These are phyloP conservation scores for Petrosia ficiformis DNA, from an alignment of 37 sponge, comb jelly and placozoan species.

Conservation along the genomic window DNA sequence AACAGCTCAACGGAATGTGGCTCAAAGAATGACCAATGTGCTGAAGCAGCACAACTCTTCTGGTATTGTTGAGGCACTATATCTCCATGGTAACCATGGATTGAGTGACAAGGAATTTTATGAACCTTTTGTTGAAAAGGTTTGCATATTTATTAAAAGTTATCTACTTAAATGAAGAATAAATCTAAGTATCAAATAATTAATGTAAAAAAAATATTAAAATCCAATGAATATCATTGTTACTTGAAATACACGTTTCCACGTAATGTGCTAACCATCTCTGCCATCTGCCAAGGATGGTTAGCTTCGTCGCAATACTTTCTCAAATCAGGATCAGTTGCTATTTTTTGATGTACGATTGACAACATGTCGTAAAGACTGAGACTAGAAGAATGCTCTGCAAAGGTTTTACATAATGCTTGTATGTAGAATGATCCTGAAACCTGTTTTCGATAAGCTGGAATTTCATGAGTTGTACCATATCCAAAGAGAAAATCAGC, in stretches of 20 bases:
- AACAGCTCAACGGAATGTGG: constrained; percentile 11
- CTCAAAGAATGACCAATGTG: constrained; percentile 35
- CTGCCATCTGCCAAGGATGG: not conserved
- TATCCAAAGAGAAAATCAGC: constrained; percentile 34
- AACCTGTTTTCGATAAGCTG: not conserved
- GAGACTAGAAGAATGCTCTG: not conserved
- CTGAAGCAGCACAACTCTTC: too few relatives aligned
- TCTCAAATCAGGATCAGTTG: not conserved
- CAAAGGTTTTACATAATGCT: constrained; percentile 11
- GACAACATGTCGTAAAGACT: not conserved
- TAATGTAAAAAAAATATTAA: not conserved
- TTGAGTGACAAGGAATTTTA: constrained; percentile 3
- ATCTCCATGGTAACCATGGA: constrained; percentile 36
- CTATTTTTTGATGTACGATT: not conserved
- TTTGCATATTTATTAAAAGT: constrained; percentile 7
- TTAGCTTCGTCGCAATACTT: too few relatives aligned
- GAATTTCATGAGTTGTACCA: not conserved
- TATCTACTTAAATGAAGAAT: not conserved
- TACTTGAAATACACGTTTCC: not conserved
- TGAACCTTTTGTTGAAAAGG: constrained; percentile 34
- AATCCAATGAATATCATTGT: too few relatives aligned
- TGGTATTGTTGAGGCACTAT: constrained; percentile 16
- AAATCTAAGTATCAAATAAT: not conserved
- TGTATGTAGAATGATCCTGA: constrained; percentile 12
- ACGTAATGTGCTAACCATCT: not conserved